Evolutionary conservation across 2,113 vertebrate genomes (phyloP).

Genomic region (Amblyornis subalaris): DNA sequence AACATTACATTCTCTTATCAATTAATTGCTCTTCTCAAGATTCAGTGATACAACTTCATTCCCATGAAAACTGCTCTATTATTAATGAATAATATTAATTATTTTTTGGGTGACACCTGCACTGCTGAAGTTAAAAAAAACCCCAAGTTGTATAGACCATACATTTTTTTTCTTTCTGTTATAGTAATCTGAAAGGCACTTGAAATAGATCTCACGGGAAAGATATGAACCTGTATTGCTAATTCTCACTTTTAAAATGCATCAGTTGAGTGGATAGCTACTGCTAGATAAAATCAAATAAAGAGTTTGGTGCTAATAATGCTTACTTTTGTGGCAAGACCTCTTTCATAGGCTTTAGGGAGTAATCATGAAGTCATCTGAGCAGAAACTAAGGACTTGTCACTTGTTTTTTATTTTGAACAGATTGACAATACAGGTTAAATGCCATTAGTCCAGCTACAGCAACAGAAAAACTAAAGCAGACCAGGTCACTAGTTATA

Average conservation of each 20-base stretch:
- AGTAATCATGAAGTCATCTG: neutral
- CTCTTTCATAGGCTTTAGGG: neutral
- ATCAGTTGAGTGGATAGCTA: neutral
- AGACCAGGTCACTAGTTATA: neutral
- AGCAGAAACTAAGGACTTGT: neutral
- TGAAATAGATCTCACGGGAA: neutral
- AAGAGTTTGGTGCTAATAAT: neutral
- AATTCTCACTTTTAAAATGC: neutral
- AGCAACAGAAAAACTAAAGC: neutral
- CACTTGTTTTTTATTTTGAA: neutral
- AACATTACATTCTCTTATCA: neutral
- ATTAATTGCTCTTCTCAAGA: neutral
- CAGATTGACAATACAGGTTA: neutral
- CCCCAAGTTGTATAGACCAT: rapidly evolving
- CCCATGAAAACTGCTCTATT: neutral
- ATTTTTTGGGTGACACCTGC: neutral
- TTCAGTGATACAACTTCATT: neutral
- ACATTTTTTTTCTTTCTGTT: neutral
- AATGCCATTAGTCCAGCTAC: neutral
- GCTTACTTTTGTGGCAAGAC: neutral
- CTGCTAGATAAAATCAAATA: neutral
- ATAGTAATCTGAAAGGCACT: neutral
- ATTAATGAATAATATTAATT: neutral
- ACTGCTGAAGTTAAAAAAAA: neutral
- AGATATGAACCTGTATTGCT: neutral